A percentile compares a stretch with the other conserved stretches of the same genome.
Conservation (phyloP, 2,888 invertebrate genomes). For the Clusia tigrina region DNA sequence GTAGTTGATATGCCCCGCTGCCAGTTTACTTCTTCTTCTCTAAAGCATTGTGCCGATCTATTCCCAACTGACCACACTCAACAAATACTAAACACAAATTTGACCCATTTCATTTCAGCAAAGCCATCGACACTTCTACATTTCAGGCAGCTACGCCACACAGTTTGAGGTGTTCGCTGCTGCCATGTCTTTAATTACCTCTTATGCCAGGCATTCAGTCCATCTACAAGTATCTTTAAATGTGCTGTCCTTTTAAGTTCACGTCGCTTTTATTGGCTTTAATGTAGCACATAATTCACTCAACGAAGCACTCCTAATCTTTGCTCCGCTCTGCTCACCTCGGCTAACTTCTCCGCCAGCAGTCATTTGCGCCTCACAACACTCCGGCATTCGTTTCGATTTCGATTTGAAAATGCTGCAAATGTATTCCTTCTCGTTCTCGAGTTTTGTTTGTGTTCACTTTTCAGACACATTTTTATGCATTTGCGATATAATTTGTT, state of each 20-base stretch:
- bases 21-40: too few species aligned
- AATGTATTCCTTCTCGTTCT: not conserved
- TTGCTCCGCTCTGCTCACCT: too few species aligned
- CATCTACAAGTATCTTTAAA: not conserved
- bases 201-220: not conserved
- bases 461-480: constrained; percentile 19
- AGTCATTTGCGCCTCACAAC: constrained; percentile 41
- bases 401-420: constrained; percentile 4
- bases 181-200: constrained; percentile 9
- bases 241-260: not conserved
- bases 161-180: constrained; percentile 18
- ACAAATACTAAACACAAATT: constrained; percentile 3
- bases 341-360: too few species aligned
- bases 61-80: constrained; percentile 16
- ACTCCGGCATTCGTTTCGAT: constrained; percentile 30
- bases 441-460: not conserved
- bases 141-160: not conserved
- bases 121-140: constrained; percentile 10
- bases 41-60: too few species aligned
- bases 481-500: constrained; percentile 45
- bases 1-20: too few species aligned
- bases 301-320: constrained; percentile 34
- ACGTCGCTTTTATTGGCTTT: constrained; percentile 38
- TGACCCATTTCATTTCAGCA: constrained; percentile 21
- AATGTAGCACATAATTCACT: constrained; percentile 58